Percentiles rank a stretch among this genome's conserved stretches.
Conservation (phyloP, 2,888 invertebrate genomes). For the Nephrocerus scutellatus region DNA sequence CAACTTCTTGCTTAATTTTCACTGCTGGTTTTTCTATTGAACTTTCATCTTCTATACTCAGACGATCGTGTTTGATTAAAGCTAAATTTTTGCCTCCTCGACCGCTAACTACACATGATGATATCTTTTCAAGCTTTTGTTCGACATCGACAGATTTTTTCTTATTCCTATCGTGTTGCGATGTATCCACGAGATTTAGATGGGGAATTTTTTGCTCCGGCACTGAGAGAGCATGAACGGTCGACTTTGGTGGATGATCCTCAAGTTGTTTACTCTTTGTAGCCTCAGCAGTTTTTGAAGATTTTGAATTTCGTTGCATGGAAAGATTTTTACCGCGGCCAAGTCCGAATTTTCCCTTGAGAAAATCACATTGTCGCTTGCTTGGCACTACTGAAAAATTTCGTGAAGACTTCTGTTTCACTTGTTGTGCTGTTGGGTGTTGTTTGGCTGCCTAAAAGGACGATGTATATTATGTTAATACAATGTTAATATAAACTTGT, state of each 20-base stretch:
- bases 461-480: neutral
- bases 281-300: conserved; percentile 7
- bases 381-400: conserved; percentile 38
- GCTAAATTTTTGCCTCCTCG: conserved; percentile 33
- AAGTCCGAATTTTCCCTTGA: conserved; percentile 36
- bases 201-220: no score
- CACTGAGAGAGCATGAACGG: no score
- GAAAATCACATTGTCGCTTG: conserved; percentile 37
- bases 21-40: conserved; percentile 3
- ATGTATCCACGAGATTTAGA: no score
- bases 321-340: conserved; percentile 30
- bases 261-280: conserved; percentile 6
- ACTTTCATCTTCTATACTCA: conserved; percentile 21
- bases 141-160: conserved; percentile 6
- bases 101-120: conserved; percentile 23
- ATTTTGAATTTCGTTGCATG: neutral
- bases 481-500: neutral
- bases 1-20: conserved; percentile 6
- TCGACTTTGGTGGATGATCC: neutral
- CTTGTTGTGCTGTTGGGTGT: conserved; percentile 7
- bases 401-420: conserved; percentile 18
- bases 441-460: conserved; percentile 1
- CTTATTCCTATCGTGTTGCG: conserved; percentile 4
- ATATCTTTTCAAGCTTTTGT: conserved; percentile 7
- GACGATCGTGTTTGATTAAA: conserved; percentile 29